Evolutionary conservation across 1,140 invertebrate genomes (phyloP).

Genomic region (Saccostrea echinata): DNA sequence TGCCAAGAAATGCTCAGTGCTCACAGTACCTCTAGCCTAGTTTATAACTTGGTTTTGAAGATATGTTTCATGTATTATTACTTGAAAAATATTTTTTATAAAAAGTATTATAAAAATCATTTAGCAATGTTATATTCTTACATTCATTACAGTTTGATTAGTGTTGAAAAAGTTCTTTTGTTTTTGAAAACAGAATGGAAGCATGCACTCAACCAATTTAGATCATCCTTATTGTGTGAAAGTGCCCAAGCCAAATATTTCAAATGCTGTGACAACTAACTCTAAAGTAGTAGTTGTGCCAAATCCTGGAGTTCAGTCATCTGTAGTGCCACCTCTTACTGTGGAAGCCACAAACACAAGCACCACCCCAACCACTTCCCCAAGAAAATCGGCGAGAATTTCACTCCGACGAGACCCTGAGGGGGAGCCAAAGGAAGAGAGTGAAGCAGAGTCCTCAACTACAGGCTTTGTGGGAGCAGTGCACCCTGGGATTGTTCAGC

Average conservation of each 20-base stretch:
- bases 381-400: conserved; percentile 58
- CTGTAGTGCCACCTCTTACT: background rate
- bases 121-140: too few species aligned
- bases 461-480: conserved; percentile 14
- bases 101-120: too few species aligned
- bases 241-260: background rate
- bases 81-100: too few species aligned
- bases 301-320: conserved; percentile 16
- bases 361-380: conserved; percentile 45
- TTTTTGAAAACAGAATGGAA: conserved; percentile 10
- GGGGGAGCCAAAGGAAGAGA: conserved; percentile 44
- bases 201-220: background rate
- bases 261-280: conserved; percentile 5
- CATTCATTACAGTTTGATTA: too few species aligned
- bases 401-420: conserved; percentile 55
- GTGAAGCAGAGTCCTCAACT: background rate
- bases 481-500: conserved; percentile 33
- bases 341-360: background rate
- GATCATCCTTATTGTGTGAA: conserved; percentile 41
- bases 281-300: conserved; percentile 21
- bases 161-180: background rate
- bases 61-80: too few species aligned
- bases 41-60: too few species aligned
- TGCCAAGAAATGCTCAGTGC: too few species aligned
- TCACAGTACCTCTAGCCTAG: too few species aligned